These are phyloP conservation scores for Hemibagrus guttatus DNA, from an alignment of 2,797 vertebrate species.

Conservation along the genomic window DNA sequence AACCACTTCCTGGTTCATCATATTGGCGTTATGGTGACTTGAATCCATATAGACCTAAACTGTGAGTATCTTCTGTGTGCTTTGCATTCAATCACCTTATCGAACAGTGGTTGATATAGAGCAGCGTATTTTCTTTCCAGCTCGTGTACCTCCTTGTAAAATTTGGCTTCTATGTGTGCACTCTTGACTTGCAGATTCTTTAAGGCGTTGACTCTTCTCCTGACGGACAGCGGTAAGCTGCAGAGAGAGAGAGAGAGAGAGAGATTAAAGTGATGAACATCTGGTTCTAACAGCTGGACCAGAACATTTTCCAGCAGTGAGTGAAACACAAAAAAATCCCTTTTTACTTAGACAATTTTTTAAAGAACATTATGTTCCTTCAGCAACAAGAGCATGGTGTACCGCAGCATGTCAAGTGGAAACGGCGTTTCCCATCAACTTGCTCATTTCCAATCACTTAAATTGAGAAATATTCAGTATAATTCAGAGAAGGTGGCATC, in stretches of 20 bases:
- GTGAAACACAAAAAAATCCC: not conserved
- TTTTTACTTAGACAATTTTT: not conserved
- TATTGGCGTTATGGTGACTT: not conserved
- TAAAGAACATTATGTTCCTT: no score
- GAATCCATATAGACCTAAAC: not conserved
- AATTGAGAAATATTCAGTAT: not conserved
- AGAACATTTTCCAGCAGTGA: constrained; percentile 25
- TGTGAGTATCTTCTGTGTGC: not conserved
- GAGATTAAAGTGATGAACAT: constrained; percentile 38
- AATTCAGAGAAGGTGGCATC: not conserved
- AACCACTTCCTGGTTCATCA: not conserved
- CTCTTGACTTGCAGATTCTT: constrained; percentile 89
- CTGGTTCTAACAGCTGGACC: constrained; percentile 34
- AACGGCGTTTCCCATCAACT: not conserved
- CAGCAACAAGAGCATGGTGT: not conserved
- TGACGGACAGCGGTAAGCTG: constrained; percentile 86
- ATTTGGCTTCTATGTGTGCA: constrained; percentile 86
- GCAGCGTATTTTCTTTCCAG: constrained; percentile 87
- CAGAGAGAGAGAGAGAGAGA: constrained; percentile 44
- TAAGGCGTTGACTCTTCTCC: constrained; percentile 85
- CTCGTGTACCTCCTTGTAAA: constrained; percentile 88
- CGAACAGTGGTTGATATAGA: constrained; percentile 86
- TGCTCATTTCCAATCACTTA: not conserved
- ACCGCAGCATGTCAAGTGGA: no score
- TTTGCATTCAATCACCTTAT: constrained; percentile 75